phyloP scores from a whole-genome alignment of 2,888 invertebrate species.

The Cryptocephalus moraei region DNA sequence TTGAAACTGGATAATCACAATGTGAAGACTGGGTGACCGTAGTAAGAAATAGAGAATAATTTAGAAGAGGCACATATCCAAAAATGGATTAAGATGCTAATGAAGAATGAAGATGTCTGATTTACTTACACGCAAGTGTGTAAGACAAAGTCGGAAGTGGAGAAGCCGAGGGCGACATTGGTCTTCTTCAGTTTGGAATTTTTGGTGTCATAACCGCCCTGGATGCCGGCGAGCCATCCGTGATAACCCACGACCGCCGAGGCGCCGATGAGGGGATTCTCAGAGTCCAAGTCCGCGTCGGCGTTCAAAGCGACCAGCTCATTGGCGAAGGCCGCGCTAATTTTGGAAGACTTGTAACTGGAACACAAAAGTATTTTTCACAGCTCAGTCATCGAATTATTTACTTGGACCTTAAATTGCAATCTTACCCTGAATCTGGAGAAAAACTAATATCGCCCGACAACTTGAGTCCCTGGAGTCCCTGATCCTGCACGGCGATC shows the following conservation, averaged over 20 bases:
- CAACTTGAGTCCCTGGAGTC: conserved; percentile 84
- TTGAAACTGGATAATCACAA: too few relatives aligned
- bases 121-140: conserved; percentile 96
- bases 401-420: too few relatives aligned
- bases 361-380: not conserved
- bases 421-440: conserved; percentile 81
- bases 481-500: conserved; percentile 81
- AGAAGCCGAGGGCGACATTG: conserved; percentile 90
- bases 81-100: too few relatives aligned
- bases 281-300: conserved; percentile 77
- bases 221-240: conserved; percentile 90
- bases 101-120: too few relatives aligned
- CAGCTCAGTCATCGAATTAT: too few relatives aligned
- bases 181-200: conserved; percentile 85
- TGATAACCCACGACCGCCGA: conserved; percentile 83
- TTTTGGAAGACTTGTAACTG: conserved; percentile 82
- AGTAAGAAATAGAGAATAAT: too few relatives aligned
- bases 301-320: conserved; percentile 74
- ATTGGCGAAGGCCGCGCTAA: conserved; percentile 80
- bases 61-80: too few relatives aligned
- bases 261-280: conserved; percentile 75
- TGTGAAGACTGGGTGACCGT: too few relatives aligned
- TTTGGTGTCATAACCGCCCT: conserved; percentile 84
- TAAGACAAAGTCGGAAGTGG: conserved; percentile 82
- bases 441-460: conserved; percentile 88